Conservation (phyloP, 2,113 vertebrate genomes). For the Vidua chalybeata region DNA sequence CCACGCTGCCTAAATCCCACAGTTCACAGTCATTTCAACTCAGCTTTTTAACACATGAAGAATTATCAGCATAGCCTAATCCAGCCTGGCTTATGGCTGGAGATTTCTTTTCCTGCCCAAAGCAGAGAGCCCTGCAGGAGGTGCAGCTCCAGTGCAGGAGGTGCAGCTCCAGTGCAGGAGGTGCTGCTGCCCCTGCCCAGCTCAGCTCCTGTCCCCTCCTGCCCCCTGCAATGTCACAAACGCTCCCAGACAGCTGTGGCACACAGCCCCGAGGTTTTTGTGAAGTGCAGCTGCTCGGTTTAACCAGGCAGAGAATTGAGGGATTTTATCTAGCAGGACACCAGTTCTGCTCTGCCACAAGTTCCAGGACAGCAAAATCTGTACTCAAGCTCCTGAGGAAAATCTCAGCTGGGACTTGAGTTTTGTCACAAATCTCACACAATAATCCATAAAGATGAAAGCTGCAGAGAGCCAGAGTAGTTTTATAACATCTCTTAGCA, state of each 20-base stretch:
- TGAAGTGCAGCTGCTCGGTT: background rate
- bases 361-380: background rate
- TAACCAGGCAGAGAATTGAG: background rate
- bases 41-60: background rate
- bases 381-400: background rate
- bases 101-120: background rate
- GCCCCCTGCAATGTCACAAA: background rate
- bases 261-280: background rate
- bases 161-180: background rate
- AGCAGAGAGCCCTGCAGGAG: background rate
- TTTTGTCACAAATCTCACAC: background rate
- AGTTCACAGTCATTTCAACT: background rate
- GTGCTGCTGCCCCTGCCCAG: background rate
- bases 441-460: background rate
- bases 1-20: background rate
- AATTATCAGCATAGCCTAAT: rapidly evolving
- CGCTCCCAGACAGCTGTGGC: background rate
- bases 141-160: background rate
- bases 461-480: background rate
- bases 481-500: background rate
- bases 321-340: background rate
- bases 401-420: background rate
- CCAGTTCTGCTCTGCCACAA: background rate
- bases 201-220: background rate
- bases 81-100: background rate